Evolutionary conservation across 2,888 invertebrate genomes (phyloP), one percentile per base, ranked within the genome.

Genomic region (Pegoplata infirma): DNA sequence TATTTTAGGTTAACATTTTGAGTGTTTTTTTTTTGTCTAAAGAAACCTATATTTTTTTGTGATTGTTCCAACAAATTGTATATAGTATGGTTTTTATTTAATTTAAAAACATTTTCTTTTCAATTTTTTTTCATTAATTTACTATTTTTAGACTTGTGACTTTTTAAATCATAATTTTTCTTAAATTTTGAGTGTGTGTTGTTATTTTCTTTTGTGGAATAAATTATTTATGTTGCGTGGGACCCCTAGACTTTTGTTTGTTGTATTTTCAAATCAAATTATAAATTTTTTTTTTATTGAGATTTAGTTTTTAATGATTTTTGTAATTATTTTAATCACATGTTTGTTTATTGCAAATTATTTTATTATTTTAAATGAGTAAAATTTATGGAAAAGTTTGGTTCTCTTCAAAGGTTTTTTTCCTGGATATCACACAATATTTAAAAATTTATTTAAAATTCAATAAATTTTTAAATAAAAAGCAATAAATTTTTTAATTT

Each of bases 161-260:
- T 74, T 72, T 74, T 67, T 21, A 56, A 75, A 61, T 71, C 49
- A 66, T 56, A 66, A 58, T 69, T 49, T 63, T 49, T 47, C 19
- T 63, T 32, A 32, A 19, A 49, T 17, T 66, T 59, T 61, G 36
- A 72, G 58, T 73, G 68, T 56, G 67, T 68, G 36, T 56, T 16
- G 25, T 63, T 46, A 36, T 49, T 59, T 46, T 53, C 23, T 28
- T 25, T 46, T 73, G 25, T 58, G 59, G 40, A 44, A 66, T 49
- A 56, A 71, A 64, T 63, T 75, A 40, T 75, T 51, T 61, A 74
- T 56, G 71, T 56, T 79, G 78, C 74, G 78, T 79, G 78, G 78
- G 74, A 55, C 36, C 28, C 32, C 23, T 17, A 68, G 23, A 67
- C 23, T 51, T 47, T 17, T 28, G 5, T 32, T 21, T 64, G 36